Base-by-base conservation (phyloP, 2,797 vertebrate species). In the Paedocypris micromegethes region DNA sequence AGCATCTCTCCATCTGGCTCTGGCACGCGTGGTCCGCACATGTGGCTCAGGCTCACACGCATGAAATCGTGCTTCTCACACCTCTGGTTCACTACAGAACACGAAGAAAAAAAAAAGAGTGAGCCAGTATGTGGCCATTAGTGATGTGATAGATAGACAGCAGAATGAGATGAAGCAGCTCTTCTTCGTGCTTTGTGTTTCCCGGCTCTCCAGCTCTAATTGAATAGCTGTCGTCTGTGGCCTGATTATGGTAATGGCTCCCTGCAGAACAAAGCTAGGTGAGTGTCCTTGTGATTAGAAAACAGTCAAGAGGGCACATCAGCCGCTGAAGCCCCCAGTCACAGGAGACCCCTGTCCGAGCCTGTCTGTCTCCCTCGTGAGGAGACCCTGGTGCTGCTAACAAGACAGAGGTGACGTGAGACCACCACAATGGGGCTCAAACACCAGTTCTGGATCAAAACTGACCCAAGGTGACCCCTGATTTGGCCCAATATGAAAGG, bases 261-360 rank as follows among this genome's bases (percentile, higher is more conserved):
- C 72, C 80, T 64, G 62, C 56, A 79, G 79, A 79, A 77, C 74
- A 72, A 77, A 67, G 46, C 68, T 46, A 69, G 48, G 74, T 72
- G 77, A 80, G 83, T 78, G 79, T 85, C 84, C 84, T 86, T 84
- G 83, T 80, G 82, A 85, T 85, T 82, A 82, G 72, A 75, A 78
- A 69, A 49, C 70, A 64, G 82, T 72, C 68, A 65, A 56, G 58
- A 57, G 75, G 64, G 75, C 68, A 63, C 49, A 54, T 52, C 56
- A 64, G 50, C 48, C 2, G 49, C 41, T 41, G 44, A 41, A 3
- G 9, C 48, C 42, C 23, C 23, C 23, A 23, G 23, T 23, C 23
- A 23, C 23, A 23, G 23, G 23, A 23, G 23, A 23, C 23, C 23
- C 23, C 23, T 23, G 23, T 23, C 23, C 23, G 23, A 23, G 23